phyloP scores from a whole-genome alignment of 2,888 invertebrate genomes.

The Lucinisca nassula region DNA sequence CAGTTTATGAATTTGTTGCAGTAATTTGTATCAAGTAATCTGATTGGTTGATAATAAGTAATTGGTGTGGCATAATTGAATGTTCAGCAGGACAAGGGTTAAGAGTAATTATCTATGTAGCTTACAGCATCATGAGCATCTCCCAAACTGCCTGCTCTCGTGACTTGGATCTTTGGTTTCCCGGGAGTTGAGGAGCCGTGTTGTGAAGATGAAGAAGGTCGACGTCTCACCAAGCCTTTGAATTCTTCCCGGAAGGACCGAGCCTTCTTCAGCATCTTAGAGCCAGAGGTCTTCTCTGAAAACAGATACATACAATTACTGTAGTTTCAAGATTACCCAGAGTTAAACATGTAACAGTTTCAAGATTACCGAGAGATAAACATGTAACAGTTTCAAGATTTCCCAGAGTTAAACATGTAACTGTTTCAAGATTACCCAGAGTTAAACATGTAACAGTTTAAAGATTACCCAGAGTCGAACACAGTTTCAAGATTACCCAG shows the following conservation, averaged over 20 bases:
- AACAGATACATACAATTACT: too few relatives aligned
- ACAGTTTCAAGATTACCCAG: too few relatives aligned
- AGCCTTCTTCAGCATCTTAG: constrained; percentile 85
- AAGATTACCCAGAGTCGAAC: neutral
- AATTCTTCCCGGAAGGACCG: constrained; percentile 84
- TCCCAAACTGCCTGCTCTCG: constrained; percentile 56
- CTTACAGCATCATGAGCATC: constrained; percentile 37
- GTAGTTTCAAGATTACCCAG: neutral
- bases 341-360: neutral
- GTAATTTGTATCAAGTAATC: too few relatives aligned
- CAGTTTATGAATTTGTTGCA: too few relatives aligned
- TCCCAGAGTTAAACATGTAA: neutral
- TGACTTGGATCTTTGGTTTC: constrained; percentile 68
- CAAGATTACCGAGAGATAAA: neutral
- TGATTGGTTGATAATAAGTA: too few relatives aligned
- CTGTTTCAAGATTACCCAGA: neutral
- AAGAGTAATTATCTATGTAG: neutral
- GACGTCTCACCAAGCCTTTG: constrained; percentile 79
- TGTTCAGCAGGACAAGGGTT: too few relatives aligned
- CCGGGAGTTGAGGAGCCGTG: constrained; percentile 72
- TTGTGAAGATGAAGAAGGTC: constrained; percentile 80
- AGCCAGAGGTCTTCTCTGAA: constrained; percentile 81
- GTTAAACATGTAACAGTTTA: neutral
- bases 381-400: neutral
- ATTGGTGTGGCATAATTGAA: too few relatives aligned